phyloP scores from a whole-genome alignment of 2,888 invertebrate genomes.

The Synergus umbraculus region DNA sequence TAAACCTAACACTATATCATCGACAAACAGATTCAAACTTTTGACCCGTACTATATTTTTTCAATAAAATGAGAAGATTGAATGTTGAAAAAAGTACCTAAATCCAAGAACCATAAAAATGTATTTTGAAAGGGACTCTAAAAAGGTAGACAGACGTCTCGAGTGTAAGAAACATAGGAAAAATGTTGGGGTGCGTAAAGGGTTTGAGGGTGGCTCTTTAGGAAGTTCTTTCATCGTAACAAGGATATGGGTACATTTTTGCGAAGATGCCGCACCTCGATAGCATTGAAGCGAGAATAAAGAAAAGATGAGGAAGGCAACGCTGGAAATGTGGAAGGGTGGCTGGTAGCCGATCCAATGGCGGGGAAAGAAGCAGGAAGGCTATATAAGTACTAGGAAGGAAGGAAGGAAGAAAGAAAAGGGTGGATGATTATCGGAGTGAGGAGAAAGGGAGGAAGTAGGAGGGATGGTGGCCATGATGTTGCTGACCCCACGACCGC shows the following conservation, averaged over 20 bases:
- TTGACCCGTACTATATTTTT: too few species aligned
- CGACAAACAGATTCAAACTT: too few species aligned
- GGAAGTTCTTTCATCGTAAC: constrained; percentile 25
- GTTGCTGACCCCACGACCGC: constrained; percentile 77
- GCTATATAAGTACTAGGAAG: constrained; percentile 41
- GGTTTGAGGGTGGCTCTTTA: neutral
- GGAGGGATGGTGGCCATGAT: constrained; percentile 68
- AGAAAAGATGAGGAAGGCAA: constrained; percentile 46
- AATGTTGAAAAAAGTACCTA: too few species aligned
- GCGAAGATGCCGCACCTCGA: constrained; percentile 48
- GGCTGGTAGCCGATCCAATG: constrained; percentile 36
- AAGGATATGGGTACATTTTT: constrained; percentile 28
- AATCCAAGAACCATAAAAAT: neutral
- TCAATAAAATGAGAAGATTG: too few species aligned
- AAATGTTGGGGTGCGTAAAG: constrained; percentile 10
- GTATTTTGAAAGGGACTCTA: neutral
- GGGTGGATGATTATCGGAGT: constrained; percentile 54
- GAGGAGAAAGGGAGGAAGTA: constrained; percentile 55
- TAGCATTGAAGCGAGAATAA: constrained; percentile 44
- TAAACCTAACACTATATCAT: too few species aligned
- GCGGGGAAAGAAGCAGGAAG: constrained; percentile 28
- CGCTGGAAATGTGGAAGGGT: constrained; percentile 33
- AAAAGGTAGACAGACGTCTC: neutral
- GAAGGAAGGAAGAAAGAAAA: constrained; percentile 61
- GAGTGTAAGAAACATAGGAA: neutral